Percentiles rank a stretch among this genome's conserved stretches.
These are phyloP conservation scores for Eulemur rubriventer DNA, from an alignment of 2,797 vertebrate species.

Conservation along the genomic window DNA sequence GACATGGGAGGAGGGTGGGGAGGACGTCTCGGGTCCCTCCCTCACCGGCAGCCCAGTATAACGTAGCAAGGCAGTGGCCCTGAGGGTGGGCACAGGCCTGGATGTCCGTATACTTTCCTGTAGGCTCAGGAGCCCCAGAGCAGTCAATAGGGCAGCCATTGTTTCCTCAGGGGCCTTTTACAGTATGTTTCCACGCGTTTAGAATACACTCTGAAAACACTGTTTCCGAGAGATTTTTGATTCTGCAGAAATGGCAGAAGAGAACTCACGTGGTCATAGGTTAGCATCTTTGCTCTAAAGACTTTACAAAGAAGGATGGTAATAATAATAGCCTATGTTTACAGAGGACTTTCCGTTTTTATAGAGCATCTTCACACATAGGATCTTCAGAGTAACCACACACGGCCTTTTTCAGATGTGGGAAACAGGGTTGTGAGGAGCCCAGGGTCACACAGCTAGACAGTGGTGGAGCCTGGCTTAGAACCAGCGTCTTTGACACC, in stretches of 20 bases:
- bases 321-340: neutral
- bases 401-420: neutral
- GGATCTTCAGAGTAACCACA: neutral
- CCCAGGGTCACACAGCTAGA: neutral
- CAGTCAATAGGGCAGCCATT: neutral
- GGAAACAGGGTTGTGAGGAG: neutral
- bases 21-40: neutral
- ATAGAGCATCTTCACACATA: neutral
- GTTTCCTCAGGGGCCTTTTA: neutral
- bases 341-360: neutral
- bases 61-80: neutral
- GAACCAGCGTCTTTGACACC: fast-evolving
- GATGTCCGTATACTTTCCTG: neutral
- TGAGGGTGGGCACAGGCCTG: neutral
- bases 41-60: neutral
- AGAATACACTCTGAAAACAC: neutral
- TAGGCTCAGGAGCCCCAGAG: neutral
- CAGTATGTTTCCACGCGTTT: neutral
- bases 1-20: neutral
- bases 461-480: neutral
- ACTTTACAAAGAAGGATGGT: neutral
- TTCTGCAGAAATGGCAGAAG: neutral
- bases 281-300: neutral
- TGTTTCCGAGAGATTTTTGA: neutral
- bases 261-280: neutral